Conservation (phyloP, 1,140 invertebrate species). For the Linepithema humile region DNA sequence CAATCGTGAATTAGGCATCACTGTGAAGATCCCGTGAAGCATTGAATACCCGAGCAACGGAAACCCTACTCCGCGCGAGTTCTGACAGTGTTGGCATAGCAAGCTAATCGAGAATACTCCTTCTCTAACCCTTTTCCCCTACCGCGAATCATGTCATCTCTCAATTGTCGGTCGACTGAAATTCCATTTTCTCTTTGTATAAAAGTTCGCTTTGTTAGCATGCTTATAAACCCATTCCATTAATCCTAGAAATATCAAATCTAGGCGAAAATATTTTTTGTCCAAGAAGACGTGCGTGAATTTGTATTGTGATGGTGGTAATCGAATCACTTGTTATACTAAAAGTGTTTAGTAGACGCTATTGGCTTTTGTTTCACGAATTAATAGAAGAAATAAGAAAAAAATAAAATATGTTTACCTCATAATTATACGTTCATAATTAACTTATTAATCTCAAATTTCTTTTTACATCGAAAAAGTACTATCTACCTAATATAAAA, state of each 20-base stretch:
- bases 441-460: no score
- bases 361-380: no score
- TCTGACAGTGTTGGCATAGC: constrained; percentile 55
- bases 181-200: background rate
- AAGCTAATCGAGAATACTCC: constrained; percentile 28
- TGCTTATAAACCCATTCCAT: background rate
- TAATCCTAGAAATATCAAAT: background rate
- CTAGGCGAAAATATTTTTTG: background rate
- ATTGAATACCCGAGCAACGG: constrained; percentile 8
- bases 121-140: background rate
- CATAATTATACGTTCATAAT: no score
- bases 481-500: no score
- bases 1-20: constrained; percentile 2
- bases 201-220: background rate
- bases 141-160: constrained; percentile 43
- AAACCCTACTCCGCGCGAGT: background rate
- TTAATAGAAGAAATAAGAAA: no score
- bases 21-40: background rate
- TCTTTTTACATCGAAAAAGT: no score
- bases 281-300: no score
- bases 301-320: no score
- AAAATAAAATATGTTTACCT: no score
- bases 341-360: no score
- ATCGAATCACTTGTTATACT: background rate
- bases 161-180: constrained; percentile 18